phyloP scores from a whole-genome alignment of 2,888 invertebrate species.

The Phytoseiulus persimilis region DNA sequence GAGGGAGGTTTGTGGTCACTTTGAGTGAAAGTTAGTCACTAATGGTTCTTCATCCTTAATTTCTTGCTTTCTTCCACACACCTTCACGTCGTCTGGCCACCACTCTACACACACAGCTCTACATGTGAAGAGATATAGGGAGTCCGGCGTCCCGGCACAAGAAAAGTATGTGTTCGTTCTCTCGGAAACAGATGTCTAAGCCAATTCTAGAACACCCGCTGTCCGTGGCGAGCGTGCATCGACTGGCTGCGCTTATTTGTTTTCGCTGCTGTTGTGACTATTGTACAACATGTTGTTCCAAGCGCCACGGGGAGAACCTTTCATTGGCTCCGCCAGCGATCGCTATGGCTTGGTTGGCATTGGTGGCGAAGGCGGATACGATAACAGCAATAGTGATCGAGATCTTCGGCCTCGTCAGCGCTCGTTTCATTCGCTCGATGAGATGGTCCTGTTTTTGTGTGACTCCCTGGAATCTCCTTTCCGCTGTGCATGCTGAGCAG shows the following conservation, averaged over 20 bases:
- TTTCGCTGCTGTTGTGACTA: background rate
- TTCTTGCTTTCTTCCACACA: background rate
- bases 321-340: background rate
- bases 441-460: background rate
- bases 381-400: background rate
- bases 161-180: background rate
- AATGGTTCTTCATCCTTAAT: conserved; percentile 5
- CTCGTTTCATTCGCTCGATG: background rate
- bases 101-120: conserved; percentile 34
- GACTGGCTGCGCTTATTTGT: background rate
- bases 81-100: conserved; percentile 12
- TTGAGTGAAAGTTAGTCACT: background rate
- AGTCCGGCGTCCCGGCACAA: conserved; percentile 21
- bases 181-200: background rate
- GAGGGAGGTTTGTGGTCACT: background rate
- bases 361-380: background rate
- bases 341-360: too few species aligned
- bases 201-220: background rate
- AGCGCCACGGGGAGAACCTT: background rate
- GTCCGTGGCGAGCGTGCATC: background rate
- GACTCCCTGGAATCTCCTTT: background rate
- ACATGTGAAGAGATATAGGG: conserved; percentile 38
- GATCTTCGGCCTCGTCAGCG: background rate
- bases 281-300: background rate
- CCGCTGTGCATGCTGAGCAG: background rate